Evolutionary conservation across 1,140 invertebrate genomes (phyloP).

Genomic region (Dendroctonus ponderosae): DNA sequence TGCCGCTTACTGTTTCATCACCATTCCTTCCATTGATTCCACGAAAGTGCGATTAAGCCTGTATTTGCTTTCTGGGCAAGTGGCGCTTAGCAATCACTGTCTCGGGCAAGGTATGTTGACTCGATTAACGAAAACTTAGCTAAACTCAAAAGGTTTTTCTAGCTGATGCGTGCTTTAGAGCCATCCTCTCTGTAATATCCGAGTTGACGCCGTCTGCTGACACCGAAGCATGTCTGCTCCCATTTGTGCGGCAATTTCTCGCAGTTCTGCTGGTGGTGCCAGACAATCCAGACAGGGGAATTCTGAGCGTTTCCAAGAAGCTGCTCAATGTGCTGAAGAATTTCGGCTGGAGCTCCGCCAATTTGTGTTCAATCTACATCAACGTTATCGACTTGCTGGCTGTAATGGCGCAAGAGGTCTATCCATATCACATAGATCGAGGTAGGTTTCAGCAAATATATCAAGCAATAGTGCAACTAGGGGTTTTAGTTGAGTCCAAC

Average conservation of each 20-base stretch:
- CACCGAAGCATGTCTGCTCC: slow-evolving; percentile 69
- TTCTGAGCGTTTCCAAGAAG: slow-evolving; percentile 73
- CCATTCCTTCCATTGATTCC: slow-evolving; percentile 86
- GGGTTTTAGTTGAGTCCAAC: slow-evolving; percentile 83
- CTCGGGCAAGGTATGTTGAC: slow-evolving; percentile 73
- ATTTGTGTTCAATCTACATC: slow-evolving; percentile 64
- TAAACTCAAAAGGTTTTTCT: slow-evolving; percentile 27
- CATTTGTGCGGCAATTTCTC: slow-evolving; percentile 75
- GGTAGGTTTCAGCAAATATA: slow-evolving; percentile 49
- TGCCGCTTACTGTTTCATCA: slow-evolving; percentile 92
- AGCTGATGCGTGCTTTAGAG: slow-evolving; percentile 93
- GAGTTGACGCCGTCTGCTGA: slow-evolving; percentile 79
- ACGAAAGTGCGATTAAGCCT: slow-evolving; percentile 74
- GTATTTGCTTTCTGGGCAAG: slow-evolving; percentile 84
- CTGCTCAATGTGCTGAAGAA: slow-evolving; percentile 73
- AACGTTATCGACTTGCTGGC: slow-evolving; percentile 73
- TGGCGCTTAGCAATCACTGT: slow-evolving; percentile 87
- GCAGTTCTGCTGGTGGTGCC: slow-evolving; percentile 84
- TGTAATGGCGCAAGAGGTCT: slow-evolving; percentile 71
- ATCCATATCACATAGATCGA: slow-evolving; percentile 79
- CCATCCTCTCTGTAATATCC: slow-evolving; percentile 74
- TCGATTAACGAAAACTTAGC: neutral
- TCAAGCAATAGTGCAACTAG: slow-evolving; percentile 19
- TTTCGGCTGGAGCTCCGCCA: slow-evolving; percentile 63
- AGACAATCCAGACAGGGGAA: slow-evolving; percentile 83